Base-by-base conservation (phyloP, 2,888 invertebrate genomes). In the Eilema depressum region DNA sequence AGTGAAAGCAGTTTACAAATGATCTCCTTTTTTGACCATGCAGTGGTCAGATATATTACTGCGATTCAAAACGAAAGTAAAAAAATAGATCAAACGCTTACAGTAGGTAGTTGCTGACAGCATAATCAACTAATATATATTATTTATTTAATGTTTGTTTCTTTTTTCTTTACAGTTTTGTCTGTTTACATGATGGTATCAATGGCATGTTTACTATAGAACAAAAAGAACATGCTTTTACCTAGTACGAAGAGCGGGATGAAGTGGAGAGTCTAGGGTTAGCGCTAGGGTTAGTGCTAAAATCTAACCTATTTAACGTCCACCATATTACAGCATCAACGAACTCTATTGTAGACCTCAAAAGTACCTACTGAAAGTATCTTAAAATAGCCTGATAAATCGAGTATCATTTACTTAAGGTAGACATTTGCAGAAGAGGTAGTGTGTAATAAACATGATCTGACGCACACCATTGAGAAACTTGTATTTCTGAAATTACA, bases 1-100 rank as follows among this genome's bases (percentile, higher is more conserved):
- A 76, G 80, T 66, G 78, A 81, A 81, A 81, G 82, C 68, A 65
- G 81, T 79, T 75, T 70, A 75, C 80, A 82, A 82, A 80, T 70
- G 82, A 77, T 74, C 80, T 82, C 81, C 82, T 77, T 82, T 82
- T 82, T 76, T 66, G 82, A 82, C 73, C 73, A 63, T 8, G 20
- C 25, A 56, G 30, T 59, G 30, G 61, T 61, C 37, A 41, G 73
- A 76, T n/a, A 53, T 79, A 75, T 73, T 78, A 62, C 69, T 67
- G 59, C 37, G 33, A 62, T 68, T 70, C 57, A 70, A 71, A 76
- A 70, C 33, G 76, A 81, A 75, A 81, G 79, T 75, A 72, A 76
- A 75, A 74, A 80, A 64, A 73, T n/a, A 57, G 37, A 33, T 61
- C 26, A 61, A 30, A 10, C 59, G n/a, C 12, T 41, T 26, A 28